These are phyloP conservation scores for Amphipyra berbera DNA, from an alignment of 2,888 invertebrate genomes.

Conservation along the genomic window DNA sequence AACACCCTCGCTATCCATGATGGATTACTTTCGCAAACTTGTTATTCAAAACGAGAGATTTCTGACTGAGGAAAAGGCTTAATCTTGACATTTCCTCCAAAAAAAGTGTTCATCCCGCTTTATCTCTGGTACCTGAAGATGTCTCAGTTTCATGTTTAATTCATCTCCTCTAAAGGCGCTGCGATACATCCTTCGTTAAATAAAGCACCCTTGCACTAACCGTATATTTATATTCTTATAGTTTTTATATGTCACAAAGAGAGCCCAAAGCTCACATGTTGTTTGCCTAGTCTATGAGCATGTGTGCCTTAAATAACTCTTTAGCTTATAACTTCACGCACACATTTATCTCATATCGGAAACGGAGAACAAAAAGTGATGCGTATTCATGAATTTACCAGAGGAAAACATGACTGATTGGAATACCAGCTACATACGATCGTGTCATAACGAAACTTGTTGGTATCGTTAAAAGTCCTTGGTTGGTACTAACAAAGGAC, in stretches of 20 bases:
- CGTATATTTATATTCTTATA: constrained; percentile 40
- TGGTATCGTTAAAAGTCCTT: too few species aligned
- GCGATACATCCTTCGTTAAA: constrained; percentile 38
- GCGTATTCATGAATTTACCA: constrained; percentile 37
- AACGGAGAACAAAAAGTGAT: constrained; percentile 33
- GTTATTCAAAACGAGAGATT: constrained; percentile 52
- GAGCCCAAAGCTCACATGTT: constrained; percentile 32
- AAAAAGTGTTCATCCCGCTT: constrained; percentile 40
- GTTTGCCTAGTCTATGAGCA: constrained; percentile 27
- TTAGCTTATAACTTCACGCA: constrained; percentile 5
- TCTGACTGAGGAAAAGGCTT: constrained; percentile 42
- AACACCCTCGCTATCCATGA: constrained; percentile 44
- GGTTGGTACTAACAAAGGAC: too few species aligned
- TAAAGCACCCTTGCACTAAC: constrained; percentile 39
- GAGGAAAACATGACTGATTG: constrained; percentile 42
- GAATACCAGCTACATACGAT: constrained; percentile 12
- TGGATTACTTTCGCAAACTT: constrained; percentile 52
- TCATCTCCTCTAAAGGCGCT: constrained; percentile 43
- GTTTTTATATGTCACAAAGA: constrained; percentile 43
- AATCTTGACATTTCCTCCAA: constrained; percentile 50
- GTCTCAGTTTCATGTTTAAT: constrained; percentile 54
- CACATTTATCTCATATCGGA: constrained; percentile 15
- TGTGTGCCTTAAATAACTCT: constrained; percentile 7
- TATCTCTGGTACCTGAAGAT: constrained; percentile 33
- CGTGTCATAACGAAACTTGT: neutral